Conservation (phyloP, 2,797 vertebrate species). For the Tenualosa ilisha region DNA sequence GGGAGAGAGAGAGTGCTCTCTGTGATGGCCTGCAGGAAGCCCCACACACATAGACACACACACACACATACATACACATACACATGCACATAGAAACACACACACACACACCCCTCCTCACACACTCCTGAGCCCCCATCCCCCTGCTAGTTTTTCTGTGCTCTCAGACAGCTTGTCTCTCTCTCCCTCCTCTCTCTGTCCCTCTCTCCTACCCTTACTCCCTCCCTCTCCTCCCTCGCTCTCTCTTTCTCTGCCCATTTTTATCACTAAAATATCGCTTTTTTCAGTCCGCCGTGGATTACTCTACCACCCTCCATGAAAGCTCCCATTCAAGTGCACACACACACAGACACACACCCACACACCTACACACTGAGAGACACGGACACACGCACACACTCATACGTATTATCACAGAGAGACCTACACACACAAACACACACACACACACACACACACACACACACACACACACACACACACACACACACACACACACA, state of each 20-base stretch:
- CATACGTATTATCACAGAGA: not conserved
- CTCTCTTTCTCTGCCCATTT: conserved; percentile 22
- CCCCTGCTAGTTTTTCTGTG: not conserved
- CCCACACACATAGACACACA: not conserved
- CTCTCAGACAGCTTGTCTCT: conserved; percentile 16
- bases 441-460: not conserved
- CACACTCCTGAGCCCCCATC: not conserved
- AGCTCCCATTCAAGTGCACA: not conserved
- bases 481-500: not conserved
- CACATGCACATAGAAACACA: not conserved
- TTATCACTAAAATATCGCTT: not conserved
- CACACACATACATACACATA: not conserved
- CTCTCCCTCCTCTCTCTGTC: conserved; percentile 10
- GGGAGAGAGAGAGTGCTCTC: not conserved
- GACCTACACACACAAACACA: not conserved
- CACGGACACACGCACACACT: not conserved
- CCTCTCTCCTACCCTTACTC: not conserved
- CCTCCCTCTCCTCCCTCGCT: not conserved
- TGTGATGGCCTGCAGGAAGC: not conserved
- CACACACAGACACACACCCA: not conserved
- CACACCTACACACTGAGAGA: not conserved
- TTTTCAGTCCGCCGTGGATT: not conserved
- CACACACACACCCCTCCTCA: conserved; percentile 19
- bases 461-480: not conserved
- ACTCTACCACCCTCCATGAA: not conserved